A percentile compares a stretch with the other conserved stretches of the same genome.
Conservation (phyloP, 2,888 invertebrate genomes). For the Linyphia triangularis region DNA sequence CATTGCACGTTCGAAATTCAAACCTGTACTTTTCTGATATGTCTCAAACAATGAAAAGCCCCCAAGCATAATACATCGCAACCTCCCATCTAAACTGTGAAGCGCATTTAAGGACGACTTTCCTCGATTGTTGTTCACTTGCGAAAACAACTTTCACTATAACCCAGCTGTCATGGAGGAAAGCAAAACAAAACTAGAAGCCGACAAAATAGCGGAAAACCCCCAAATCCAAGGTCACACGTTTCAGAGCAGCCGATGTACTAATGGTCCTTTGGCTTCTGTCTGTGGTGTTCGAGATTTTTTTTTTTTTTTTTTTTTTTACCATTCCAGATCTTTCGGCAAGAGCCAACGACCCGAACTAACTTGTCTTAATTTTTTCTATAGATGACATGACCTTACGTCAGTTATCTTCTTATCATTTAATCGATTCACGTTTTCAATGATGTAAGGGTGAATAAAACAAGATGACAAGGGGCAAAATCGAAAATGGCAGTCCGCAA, state of each 20-base stretch:
- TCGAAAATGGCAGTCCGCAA: conserved; percentile 10
- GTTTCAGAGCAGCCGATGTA: not conserved
- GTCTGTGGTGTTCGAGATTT: not conserved
- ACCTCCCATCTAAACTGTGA: not conserved
- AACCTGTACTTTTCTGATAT: not conserved
- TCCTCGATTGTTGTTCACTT: not conserved
- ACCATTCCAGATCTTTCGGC: conserved; percentile 6
- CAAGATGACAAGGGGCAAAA: not conserved
- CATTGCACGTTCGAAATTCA: not conserved
- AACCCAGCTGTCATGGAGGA: not conserved
- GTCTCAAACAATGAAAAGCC: not conserved
- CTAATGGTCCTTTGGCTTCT: not conserved
- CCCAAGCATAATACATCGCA: too few relatives aligned
- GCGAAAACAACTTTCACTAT: conserved; percentile 15
- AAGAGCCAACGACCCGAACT: conserved; percentile 15
- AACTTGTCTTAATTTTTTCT: not conserved
- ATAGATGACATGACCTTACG: not conserved
- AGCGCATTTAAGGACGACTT: not conserved
- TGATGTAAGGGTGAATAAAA: conserved; percentile 1
- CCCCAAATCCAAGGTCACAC: conserved; percentile 27
- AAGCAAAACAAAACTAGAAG: conserved; percentile 6
- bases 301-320: not conserved
- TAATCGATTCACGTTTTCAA: not conserved
- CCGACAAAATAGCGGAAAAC: conserved; percentile 29
- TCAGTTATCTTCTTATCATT: not conserved